Conservation (phyloP, 2,888 invertebrate species). For the Dyspetes luteomarginatus region DNA sequence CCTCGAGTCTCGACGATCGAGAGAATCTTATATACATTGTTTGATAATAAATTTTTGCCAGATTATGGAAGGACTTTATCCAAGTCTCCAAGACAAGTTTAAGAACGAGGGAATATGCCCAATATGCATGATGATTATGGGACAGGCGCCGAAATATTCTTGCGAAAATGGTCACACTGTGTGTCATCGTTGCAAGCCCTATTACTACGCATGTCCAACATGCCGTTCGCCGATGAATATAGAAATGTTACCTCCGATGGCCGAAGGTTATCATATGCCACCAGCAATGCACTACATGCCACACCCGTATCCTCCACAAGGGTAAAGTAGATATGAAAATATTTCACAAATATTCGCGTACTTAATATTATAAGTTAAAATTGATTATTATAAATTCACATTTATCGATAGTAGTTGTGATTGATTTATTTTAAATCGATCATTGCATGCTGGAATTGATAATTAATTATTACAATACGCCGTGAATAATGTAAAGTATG, state of each 20-base stretch:
- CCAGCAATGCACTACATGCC: slow-evolving; percentile 72
- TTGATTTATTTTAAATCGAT: too few relatives aligned
- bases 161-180: slow-evolving; percentile 75
- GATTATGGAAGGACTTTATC: slow-evolving; percentile 77
- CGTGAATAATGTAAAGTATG: too few relatives aligned
- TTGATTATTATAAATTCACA: too few relatives aligned
- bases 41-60: slow-evolving; percentile 12
- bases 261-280: slow-evolving; percentile 60
- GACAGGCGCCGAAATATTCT: slow-evolving; percentile 71
- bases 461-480: too few relatives aligned
- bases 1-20: too few relatives aligned
- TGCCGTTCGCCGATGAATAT: slow-evolving; percentile 72
- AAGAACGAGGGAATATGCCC: slow-evolving; percentile 76
- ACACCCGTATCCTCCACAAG: slow-evolving; percentile 66
- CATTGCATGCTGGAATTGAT: too few relatives aligned
- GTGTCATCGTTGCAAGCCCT: slow-evolving; percentile 79
- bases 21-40: background rate
- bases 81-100: slow-evolving; percentile 75
- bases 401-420: too few relatives aligned
- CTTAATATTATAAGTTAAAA: too few relatives aligned
- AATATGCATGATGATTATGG: slow-evolving; percentile 77
- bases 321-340: too few relatives aligned
- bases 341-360: background rate
- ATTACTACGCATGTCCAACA: slow-evolving; percentile 77
- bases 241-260: slow-evolving; percentile 61